Evolutionary conservation across 2,888 invertebrate species (phyloP).

Genomic region (Neuroscelio doddi): DNA sequence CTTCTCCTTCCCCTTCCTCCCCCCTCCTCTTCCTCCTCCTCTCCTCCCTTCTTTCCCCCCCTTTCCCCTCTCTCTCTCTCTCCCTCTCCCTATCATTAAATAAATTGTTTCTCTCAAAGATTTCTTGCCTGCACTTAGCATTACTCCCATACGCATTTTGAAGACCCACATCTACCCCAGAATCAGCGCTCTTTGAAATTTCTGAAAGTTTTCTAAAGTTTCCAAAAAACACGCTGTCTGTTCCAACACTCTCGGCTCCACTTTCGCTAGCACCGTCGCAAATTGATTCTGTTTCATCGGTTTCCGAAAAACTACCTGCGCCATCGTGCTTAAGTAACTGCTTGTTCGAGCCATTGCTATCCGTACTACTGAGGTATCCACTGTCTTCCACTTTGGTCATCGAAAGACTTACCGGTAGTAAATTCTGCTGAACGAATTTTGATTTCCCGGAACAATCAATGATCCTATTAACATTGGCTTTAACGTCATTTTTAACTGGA

Average conservation of each 20-base stretch:
- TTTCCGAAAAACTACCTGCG: slow-evolving; percentile 78
- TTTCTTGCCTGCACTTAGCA: slow-evolving; percentile 43
- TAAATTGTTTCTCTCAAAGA: slow-evolving; percentile 54
- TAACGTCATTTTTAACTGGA: no score
- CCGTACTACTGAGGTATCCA: slow-evolving; percentile 88
- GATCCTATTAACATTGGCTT: no score
- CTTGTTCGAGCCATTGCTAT: slow-evolving; percentile 75
- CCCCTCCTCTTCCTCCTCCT: no score
- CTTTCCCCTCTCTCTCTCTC: no score
- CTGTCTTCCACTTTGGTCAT: slow-evolving; percentile 76
- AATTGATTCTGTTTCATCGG: slow-evolving; percentile 86
- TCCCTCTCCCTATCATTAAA: slow-evolving; percentile 72
- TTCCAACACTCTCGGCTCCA: slow-evolving; percentile 89
- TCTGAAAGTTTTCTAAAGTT: slow-evolving; percentile 75
- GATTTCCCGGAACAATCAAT: background rate
- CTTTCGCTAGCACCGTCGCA: slow-evolving; percentile 89
- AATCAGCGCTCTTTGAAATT: slow-evolving; percentile 60
- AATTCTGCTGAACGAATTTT: slow-evolving; percentile 14
- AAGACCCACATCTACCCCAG: slow-evolving; percentile 55
- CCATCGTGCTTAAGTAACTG: slow-evolving; percentile 63
- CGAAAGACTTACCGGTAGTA: slow-evolving; percentile 2
- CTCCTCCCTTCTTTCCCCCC: no score
- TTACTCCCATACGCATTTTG: slow-evolving; percentile 49
- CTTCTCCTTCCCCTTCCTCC: slow-evolving; percentile 73
- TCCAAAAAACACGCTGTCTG: slow-evolving; percentile 89